A percentile compares a stretch with the other conserved stretches of the same genome.
phyloP scores from a whole-genome alignment of 2,113 vertebrate genomes.

The Albula glossodonta region DNA sequence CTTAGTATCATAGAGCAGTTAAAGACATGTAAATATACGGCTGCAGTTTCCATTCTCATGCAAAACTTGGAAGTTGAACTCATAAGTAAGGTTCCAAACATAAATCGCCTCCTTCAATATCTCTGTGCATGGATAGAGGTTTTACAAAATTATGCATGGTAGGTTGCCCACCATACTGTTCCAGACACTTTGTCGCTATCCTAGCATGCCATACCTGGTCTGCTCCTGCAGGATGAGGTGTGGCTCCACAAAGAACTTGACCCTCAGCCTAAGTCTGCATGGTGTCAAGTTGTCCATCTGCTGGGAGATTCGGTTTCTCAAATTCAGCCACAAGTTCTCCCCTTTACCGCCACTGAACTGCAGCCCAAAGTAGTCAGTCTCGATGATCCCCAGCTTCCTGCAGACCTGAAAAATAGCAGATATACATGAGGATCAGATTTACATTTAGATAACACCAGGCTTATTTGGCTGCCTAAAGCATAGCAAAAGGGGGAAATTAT shows the following conservation, averaged over 20 bases:
- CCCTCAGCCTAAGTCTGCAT: conserved; percentile 87
- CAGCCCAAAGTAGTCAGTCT: conserved; percentile 97
- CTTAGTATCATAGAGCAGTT: too few relatives aligned
- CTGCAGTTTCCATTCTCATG: too few relatives aligned
- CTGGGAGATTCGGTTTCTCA: conserved; percentile 96
- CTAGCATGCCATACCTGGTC: conserved; percentile 77
- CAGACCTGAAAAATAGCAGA: conserved; percentile 80
- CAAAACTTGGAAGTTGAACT: neutral
- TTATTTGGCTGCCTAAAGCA: too few relatives aligned
- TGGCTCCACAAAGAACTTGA: conserved; percentile 98
- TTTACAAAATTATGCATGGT: neutral
- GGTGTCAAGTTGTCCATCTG: conserved; percentile 93
- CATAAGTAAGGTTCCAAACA: neutral
- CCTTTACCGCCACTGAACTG: conserved; percentile 95
- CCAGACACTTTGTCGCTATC: neutral
- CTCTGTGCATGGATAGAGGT: neutral
- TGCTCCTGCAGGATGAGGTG: conserved; percentile 97
- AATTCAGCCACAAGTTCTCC: conserved; percentile 95
- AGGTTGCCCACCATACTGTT: neutral
- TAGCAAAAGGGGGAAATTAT: too few relatives aligned
- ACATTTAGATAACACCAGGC: too few relatives aligned
- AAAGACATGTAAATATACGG: too few relatives aligned
- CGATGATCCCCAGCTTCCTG: conserved; percentile 92
- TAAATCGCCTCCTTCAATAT: neutral
- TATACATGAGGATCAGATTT: neutral